Evolutionary conservation across 1,140 invertebrate genomes (phyloP).

Genomic region (Melipona quadrifasciata): DNA sequence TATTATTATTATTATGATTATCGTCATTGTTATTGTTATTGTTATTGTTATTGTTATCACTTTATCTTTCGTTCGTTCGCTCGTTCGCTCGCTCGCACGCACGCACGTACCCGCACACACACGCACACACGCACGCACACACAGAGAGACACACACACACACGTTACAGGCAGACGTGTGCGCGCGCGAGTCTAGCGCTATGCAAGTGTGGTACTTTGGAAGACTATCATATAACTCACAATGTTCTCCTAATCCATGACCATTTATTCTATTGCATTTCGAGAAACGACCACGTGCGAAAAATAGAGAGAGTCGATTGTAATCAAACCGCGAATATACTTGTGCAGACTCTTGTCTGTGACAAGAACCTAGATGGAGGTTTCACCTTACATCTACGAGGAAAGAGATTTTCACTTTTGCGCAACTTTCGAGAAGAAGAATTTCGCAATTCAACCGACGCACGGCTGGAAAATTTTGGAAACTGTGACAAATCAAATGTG

Average conservation of each 20-base stretch:
- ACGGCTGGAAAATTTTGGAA: too few species aligned
- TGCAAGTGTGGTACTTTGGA: conserved; percentile 25
- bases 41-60: neutral
- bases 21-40: too few species aligned
- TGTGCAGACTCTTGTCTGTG: neutral
- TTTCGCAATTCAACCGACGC: too few species aligned
- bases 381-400: too few species aligned
- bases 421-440: too few species aligned
- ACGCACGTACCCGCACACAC: too few species aligned
- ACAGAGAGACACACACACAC: neutral
- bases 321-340: neutral
- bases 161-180: neutral
- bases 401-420: too few species aligned
- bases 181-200: conserved; percentile 1
- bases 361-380: neutral
- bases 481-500: too few species aligned
- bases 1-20: too few species aligned
- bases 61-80: neutral
- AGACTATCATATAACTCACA: conserved; percentile 22
- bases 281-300: neutral
- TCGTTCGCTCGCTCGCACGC: neutral
- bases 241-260: conserved; percentile 7
- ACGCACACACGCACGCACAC: neutral
- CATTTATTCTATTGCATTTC: conserved; percentile 1
- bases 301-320: neutral